These are phyloP conservation scores for Campoplex capitator DNA, from an alignment of 2,888 invertebrate genomes.

Conservation along the genomic window DNA sequence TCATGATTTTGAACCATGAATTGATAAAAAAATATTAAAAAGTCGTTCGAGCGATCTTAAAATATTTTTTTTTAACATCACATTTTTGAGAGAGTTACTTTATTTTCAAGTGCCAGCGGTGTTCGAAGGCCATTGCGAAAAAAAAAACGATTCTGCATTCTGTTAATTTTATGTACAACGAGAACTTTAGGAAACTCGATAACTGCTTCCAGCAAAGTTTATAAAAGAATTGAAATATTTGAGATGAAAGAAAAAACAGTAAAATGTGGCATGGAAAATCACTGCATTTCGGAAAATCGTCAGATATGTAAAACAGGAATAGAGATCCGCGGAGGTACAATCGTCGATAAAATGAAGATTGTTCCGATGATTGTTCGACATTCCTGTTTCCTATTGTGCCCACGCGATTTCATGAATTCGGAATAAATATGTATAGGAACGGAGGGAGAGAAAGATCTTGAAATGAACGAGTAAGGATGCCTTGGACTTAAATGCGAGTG, in stretches of 20 bases:
- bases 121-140: too few species aligned
- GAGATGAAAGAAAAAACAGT: neutral
- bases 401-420: slow-evolving; percentile 25
- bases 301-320: neutral
- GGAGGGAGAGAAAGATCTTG: slow-evolving; percentile 19
- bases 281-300: neutral
- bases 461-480: slow-evolving; percentile 33
- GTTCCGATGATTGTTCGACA: slow-evolving; percentile 48
- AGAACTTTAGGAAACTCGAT: neutral
- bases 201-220: neutral
- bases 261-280: neutral
- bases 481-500: neutral
- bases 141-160: too few species aligned
- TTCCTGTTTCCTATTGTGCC: slow-evolving; percentile 37
- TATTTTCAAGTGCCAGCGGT: too few species aligned
- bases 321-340: neutral
- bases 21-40: too few species aligned
- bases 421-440: slow-evolving; percentile 26
- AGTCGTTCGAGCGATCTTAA: too few species aligned
- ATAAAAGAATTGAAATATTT: neutral
- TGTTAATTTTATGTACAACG: neutral
- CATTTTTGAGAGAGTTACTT: neutral
- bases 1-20: too few species aligned
- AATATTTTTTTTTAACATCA: neutral
- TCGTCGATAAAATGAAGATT: slow-evolving; percentile 34